Evolutionary conservation across 2,888 invertebrate genomes (phyloP), one percentile per base, ranked within the genome.

Genomic region (Esperia sulphurella): DNA sequence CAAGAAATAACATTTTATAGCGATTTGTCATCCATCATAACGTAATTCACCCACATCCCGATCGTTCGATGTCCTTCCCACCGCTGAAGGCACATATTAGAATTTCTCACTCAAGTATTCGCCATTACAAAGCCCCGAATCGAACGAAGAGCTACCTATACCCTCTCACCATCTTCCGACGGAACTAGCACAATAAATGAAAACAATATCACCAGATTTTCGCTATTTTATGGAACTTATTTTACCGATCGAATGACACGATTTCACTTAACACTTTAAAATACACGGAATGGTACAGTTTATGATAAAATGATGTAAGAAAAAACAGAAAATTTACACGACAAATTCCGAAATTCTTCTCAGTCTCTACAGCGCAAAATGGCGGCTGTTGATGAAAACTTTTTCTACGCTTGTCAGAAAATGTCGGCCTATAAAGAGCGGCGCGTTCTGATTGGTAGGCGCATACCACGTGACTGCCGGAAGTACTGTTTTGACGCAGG

Each of bases 351-450:
- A 93, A 94, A 92, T 93, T 92, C 92, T 91, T 92, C 92, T 92
- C 91, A 93, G 92, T 92, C 93, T 92, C 92, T 91, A 91, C 93
- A 93, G 93, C 93, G 93, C 95, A 96, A 96, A 94, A 96, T 96
- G 96, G 96, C 96, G 95, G 95, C 95, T 95, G 94, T 95, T 95
- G 95, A 95, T 95, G 95, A 95, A 93, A 95, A 95, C 94, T 95
- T 96, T 95, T 95, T 95, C 94, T 95, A 95, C 95, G 95, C 95
- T 95, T 95, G 95, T 95, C 95, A 95, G 93, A 94, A 94, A 89
- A 89, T 88, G 91, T 91, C 90, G 88, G 90, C 86, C 90, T 85
- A 82, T 75, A 83, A 74, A 79, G 81, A 73, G 72, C 73, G 61
- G 69, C 68, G 74, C 65, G 50, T 52, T 71, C 57, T 77, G 81